These are phyloP conservation scores for Microcebus griseorufus DNA, from an alignment of 2,113 vertebrate species.

Conservation along the genomic window DNA sequence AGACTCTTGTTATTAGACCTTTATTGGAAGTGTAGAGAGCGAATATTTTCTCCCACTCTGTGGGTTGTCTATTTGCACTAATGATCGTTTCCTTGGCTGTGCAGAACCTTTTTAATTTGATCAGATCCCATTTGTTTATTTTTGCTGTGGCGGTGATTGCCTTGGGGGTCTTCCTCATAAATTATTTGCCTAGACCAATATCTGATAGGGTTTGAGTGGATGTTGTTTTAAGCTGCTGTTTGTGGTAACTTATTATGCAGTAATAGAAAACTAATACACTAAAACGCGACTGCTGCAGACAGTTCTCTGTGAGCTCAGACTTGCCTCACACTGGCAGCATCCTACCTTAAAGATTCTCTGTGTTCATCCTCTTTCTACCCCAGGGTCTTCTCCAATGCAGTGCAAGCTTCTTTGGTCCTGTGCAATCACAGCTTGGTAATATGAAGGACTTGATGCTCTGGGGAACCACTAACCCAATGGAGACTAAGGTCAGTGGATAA, in stretches of 20 bases:
- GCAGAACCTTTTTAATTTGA: too few species aligned
- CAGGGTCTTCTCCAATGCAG: neutral
- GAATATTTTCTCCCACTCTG: too few species aligned
- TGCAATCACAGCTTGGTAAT: neutral
- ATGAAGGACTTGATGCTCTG: neutral
- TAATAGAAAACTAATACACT: neutral
- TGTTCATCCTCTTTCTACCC: neutral
- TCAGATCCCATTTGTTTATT: too few species aligned
- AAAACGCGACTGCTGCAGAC: neutral
- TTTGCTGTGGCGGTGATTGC: too few species aligned
- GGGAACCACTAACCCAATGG: neutral
- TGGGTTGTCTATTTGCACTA: too few species aligned
- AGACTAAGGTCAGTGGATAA: neutral
- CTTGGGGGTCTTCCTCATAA: too few species aligned
- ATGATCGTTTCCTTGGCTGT: too few species aligned
- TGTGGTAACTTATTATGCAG: neutral
- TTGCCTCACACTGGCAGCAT: neutral
- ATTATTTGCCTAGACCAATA: too few species aligned
- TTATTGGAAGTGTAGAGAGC: too few species aligned
- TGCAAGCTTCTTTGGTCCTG: neutral
- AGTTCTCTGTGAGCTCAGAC: neutral
- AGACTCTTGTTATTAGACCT: too few species aligned
- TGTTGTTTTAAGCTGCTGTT: neutral
- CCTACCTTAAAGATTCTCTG: neutral
- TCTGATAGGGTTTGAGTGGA: neutral